Percentiles rank a stretch among this genome's conserved stretches.
Conservation (phyloP, 1,140 invertebrate genomes). For the Cyclina sinensis region DNA sequence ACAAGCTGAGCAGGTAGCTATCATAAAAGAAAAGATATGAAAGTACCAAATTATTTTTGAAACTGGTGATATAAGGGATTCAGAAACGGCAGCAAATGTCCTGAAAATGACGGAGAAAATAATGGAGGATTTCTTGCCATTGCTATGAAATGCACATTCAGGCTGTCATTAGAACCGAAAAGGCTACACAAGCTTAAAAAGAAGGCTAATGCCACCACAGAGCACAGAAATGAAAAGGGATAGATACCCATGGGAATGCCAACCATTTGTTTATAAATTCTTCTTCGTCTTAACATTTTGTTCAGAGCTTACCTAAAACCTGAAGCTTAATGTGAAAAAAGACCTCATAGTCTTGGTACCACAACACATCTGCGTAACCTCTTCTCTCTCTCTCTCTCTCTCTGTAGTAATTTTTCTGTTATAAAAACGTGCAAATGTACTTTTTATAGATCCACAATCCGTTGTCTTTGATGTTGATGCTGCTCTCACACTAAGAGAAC, state of each 20-base stretch:
- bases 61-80: not conserved
- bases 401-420: not conserved
- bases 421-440: conserved; percentile 30
- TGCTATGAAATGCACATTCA: no score
- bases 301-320: not conserved
- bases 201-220: no score
- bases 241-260: no score
- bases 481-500: conserved; percentile 54
- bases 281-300: not conserved
- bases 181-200: no score
- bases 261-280: not conserved
- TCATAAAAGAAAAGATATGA: not conserved
- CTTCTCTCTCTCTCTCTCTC: no score
- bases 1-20: no score
- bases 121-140: no score
- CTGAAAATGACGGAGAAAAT: no score
- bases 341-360: not conserved
- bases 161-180: no score
- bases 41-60: not conserved
- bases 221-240: no score
- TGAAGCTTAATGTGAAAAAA: not conserved
- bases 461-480: conserved; percentile 34
- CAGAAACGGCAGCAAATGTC: no score
- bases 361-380: not conserved
- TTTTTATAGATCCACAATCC: not conserved